These are phyloP conservation scores for Mionectes macconnelli DNA, from an alignment of 2,113 vertebrate species.

Conservation along the genomic window DNA sequence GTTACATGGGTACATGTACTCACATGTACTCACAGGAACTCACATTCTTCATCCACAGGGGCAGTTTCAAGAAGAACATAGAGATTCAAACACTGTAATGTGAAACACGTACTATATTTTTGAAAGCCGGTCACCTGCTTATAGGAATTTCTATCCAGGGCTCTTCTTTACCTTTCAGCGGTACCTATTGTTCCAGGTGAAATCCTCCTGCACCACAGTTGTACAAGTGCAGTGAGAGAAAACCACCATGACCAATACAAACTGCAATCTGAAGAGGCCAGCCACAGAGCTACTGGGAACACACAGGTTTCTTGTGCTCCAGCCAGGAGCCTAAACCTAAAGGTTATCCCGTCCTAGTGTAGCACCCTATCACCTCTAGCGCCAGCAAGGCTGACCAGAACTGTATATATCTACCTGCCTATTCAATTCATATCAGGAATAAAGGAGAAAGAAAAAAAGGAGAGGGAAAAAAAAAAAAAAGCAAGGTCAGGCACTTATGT, in stretches of 20 bases:
- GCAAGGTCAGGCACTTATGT: neutral
- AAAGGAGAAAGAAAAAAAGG: neutral
- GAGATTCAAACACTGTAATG: neutral
- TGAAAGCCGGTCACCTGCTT: neutral
- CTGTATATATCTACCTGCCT: slow-evolving; percentile 2
- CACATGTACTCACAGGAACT: no score
- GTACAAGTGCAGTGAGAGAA: neutral
- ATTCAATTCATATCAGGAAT: slow-evolving; percentile 27
- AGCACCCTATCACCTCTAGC: neutral
- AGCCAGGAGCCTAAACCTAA: neutral
- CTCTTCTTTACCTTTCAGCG: neutral
- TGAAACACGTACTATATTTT: neutral
- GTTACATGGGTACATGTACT: no score
- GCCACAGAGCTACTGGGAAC: neutral
- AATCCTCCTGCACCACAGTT: neutral
- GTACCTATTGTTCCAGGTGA: neutral
- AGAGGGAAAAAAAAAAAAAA: neutral
- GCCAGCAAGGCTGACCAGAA: slow-evolving; percentile 14
- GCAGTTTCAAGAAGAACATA: neutral
- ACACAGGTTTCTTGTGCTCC: neutral
- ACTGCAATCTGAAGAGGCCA: neutral
- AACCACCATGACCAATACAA: neutral
- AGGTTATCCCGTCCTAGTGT: slow-evolving; percentile 28
- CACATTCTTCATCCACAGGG: neutral
- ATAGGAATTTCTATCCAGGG: neutral